Evolutionary conservation across 1,140 invertebrate genomes (phyloP), one percentile per base, ranked within the genome.

Genomic region (Dendrolimus punctatus): DNA sequence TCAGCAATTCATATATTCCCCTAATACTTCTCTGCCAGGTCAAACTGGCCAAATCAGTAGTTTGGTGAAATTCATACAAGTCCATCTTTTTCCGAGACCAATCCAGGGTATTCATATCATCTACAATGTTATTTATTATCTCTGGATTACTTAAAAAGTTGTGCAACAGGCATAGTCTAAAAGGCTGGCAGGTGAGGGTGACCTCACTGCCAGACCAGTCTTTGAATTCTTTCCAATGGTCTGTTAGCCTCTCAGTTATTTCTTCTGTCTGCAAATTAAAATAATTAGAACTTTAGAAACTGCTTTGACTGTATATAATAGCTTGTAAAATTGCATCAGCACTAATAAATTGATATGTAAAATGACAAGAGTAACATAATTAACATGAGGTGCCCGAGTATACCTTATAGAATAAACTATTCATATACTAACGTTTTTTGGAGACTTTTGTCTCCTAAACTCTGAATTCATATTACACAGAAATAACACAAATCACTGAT

Each of bases 21-120:
- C 79, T 78, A 40, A 91, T 86, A 64, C 87, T 83, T 44, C 87
- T 63, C n/a, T 82, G 87, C 66, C 87, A 89, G 39, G 87, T 80
- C 23, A 91, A 66, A 52, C 89, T 88, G 6, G 86, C 88, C 23
- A 94, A 74, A 67, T 93, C 92, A 7, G 82, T 83, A 4, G 91
- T 92, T 71, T 93, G 91, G 56, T 92, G 90, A 71, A 93, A 93
- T 73, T 93, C 91, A 68, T 93, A 93, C 0, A 94, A 72, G 62
- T 94, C 92, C 87, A 92, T 90, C 55, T 89, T 90, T 55, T 91
- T 89, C 39, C 88, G 80, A 38, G 88, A 89, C 89, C 91, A 92
- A 39, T 91, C 87, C n/a, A 92, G 64, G n/a, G 90, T 85, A 57
- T 91, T 90, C 71, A 92, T 89, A 60, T 91, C 88, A 37, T 90